phyloP scores from a whole-genome alignment of 2,888 invertebrate species.

The Alsophila aescularia region DNA sequence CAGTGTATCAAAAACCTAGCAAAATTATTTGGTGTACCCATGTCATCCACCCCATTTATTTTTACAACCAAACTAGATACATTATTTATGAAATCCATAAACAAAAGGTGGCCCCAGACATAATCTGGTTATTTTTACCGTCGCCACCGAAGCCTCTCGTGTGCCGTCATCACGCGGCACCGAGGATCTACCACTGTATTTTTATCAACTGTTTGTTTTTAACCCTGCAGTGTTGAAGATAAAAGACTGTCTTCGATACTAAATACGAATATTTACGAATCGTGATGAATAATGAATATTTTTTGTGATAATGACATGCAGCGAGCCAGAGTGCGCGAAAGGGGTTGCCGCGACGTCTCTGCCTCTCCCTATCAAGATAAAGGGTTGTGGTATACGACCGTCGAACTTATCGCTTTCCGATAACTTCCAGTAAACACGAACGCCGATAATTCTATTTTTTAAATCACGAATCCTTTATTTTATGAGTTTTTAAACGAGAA shows the following conservation, averaged over 20 bases:
- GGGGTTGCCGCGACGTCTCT: constrained; percentile 64
- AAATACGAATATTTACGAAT: constrained; percentile 35
- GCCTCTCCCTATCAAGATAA: constrained; percentile 75
- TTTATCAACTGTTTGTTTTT: constrained; percentile 18
- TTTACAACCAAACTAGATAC: constrained; percentile 9
- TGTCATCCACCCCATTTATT: background rate
- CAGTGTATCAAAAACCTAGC: too few species aligned
- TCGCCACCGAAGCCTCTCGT: constrained; percentile 14
- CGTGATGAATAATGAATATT: constrained; percentile 70
- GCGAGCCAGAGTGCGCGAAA: constrained; percentile 40
- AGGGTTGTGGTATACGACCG: constrained; percentile 62
- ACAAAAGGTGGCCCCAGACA: constrained; percentile 15
- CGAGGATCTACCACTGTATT: constrained; percentile 14
- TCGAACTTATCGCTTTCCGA: constrained; percentile 70
- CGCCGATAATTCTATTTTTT: constrained; percentile 53
- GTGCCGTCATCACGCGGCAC: constrained; percentile 8
- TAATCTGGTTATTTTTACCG: constrained; percentile 14
- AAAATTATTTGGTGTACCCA: too few species aligned
- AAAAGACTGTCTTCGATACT: constrained; percentile 22
- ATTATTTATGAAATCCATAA: background rate
- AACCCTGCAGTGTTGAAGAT: constrained; percentile 11
- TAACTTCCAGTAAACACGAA: constrained; percentile 72
- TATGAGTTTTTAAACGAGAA: constrained; percentile 47
- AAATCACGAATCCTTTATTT: constrained; percentile 42
- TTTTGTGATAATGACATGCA: constrained; percentile 70